Evolutionary conservation across 2,888 invertebrate genomes (phyloP).

Genomic region (Patella pellucida): DNA sequence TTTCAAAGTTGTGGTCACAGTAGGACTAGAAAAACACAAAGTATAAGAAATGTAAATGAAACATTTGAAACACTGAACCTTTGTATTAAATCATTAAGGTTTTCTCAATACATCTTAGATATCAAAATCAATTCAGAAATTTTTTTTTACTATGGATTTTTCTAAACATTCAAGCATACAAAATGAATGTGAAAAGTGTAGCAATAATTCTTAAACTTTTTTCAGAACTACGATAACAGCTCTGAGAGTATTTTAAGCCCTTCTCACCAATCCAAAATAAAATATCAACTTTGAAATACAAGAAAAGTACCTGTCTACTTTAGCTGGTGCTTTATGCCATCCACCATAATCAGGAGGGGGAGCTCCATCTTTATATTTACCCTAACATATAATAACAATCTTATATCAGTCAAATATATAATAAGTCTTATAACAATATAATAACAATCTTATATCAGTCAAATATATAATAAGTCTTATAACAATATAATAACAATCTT

Average conservation of each 20-base stretch:
- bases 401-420: neutral
- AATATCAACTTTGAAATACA: too few relatives aligned
- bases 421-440: too few relatives aligned
- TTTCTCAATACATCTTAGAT: neutral
- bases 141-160: too few relatives aligned
- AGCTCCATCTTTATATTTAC: constrained; percentile 77
- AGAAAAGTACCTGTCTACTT: constrained; percentile 80
- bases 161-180: too few relatives aligned
- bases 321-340: constrained; percentile 95
- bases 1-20: constrained; percentile 89
- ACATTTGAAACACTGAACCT: neutral
- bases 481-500: too few relatives aligned
- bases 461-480: too few relatives aligned
- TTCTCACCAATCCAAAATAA: too few relatives aligned
- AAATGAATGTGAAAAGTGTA: too few relatives aligned
- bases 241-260: too few relatives aligned
- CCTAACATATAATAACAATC: constrained; percentile 48
- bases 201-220: too few relatives aligned
- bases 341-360: constrained; percentile 78
- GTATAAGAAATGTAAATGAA: neutral
- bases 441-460: neutral
- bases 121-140: neutral
- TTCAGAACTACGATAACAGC: too few relatives aligned
- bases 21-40: constrained; percentile 57
- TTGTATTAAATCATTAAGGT: neutral